A percentile compares a stretch with the other conserved stretches of the same genome.
These are phyloP conservation scores for Mormyrus proboscirostris DNA, from an alignment of 2,797 vertebrate genomes.

Conservation along the genomic window DNA sequence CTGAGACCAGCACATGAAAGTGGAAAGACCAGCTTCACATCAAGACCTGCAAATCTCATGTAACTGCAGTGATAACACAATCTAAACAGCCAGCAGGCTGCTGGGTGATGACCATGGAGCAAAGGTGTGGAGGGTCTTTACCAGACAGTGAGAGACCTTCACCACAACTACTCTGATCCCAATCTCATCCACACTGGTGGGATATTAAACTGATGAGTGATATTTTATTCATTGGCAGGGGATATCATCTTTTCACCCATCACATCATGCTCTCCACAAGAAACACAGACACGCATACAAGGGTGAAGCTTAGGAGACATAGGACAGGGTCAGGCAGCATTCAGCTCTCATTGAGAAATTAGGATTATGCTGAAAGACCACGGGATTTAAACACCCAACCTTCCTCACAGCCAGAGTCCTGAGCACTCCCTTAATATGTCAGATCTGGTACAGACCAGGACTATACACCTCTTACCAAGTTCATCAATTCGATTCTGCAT, in stretches of 20 bases:
- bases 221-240: background rate
- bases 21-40: background rate
- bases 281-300: background rate
- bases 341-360: background rate
- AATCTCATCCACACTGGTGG: background rate
- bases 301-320: background rate
- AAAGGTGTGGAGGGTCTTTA: background rate
- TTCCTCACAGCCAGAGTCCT: background rate
- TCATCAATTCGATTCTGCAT: slow-evolving; percentile 56
- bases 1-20: slow-evolving; percentile 35
- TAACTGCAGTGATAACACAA: background rate
- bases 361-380: background rate
- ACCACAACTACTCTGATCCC: background rate
- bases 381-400: background rate
- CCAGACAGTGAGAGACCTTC: background rate
- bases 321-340: background rate
- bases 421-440: background rate
- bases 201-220: background rate
- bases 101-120: background rate
- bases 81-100: background rate
- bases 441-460: background rate
- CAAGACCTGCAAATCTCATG: background rate
- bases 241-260: background rate
- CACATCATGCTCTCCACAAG: background rate
- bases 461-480: slow-evolving; percentile 45